phyloP scores from a whole-genome alignment of 2,113 vertebrate species.

The Arizona elegans region DNA sequence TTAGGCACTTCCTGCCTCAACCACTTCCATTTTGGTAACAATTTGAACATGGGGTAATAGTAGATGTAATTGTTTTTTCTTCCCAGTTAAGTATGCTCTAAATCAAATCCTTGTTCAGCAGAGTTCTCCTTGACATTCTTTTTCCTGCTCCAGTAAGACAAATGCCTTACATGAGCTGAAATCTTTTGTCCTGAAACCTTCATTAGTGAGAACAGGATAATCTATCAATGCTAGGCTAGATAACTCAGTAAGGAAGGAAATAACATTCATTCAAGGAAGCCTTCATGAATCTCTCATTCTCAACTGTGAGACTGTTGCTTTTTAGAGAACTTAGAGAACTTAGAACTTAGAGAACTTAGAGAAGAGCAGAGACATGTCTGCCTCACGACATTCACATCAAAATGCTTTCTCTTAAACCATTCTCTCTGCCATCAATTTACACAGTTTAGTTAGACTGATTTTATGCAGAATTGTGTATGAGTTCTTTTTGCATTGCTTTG shows the following conservation, averaged over 20 bases:
- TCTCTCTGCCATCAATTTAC: not conserved
- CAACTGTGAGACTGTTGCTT: not conserved
- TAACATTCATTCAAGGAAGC: constrained; percentile 3
- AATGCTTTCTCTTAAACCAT: not conserved
- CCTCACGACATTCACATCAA: not conserved
- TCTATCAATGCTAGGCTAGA: not conserved
- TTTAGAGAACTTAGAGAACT: not conserved
- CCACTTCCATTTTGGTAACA: not conserved
- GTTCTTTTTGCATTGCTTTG: not conserved
- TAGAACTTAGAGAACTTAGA: not conserved
- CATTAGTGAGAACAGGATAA: not conserved
- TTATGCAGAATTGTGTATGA: not conserved
- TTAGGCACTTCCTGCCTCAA: constrained; percentile 3
- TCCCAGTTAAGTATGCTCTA: not conserved
- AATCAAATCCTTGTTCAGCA: not conserved
- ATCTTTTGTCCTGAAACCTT: not conserved
- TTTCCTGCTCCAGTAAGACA: not conserved
- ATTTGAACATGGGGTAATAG: constrained; percentile 32
- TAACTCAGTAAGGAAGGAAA: constrained; percentile 7
- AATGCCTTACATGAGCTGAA: constrained; percentile 10
- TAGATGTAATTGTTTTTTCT: constrained; percentile 21
- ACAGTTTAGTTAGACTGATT: not conserved
- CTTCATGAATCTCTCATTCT: not conserved
- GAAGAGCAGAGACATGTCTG: not conserved
- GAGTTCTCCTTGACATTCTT: not conserved